A percentile compares a stretch with the other conserved stretches of the same genome.
Conservation (phyloP, 2,797 vertebrate genomes). For the Natrix natrix region DNA sequence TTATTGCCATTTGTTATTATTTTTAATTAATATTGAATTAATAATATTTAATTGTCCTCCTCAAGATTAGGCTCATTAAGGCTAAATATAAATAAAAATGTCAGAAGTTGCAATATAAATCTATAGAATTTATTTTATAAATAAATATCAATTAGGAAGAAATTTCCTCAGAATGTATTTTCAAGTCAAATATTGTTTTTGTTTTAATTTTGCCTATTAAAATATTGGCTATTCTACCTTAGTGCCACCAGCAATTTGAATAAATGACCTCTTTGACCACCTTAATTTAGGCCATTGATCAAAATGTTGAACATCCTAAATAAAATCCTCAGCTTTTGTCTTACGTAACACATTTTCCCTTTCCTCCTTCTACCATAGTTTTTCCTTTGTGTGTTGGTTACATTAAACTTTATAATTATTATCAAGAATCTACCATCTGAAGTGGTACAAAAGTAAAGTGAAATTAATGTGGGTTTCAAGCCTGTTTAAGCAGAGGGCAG, state of each 20-base stretch:
- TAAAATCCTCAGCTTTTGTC: neutral
- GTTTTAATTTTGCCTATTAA: neutral
- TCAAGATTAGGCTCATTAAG: conserved; percentile 7
- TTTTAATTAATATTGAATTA: conserved; percentile 45
- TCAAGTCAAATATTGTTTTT: neutral
- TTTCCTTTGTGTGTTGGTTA: neutral
- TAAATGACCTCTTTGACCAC: neutral
- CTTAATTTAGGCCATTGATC: neutral
- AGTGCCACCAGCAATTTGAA: neutral
- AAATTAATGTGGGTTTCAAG: neutral
- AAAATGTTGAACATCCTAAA: neutral
- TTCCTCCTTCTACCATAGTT: neutral
- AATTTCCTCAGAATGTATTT: neutral
- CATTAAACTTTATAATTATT: neutral
- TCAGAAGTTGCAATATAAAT: neutral
- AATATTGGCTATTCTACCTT: neutral
- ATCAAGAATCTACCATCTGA: neutral
- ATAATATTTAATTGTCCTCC: conserved; percentile 17
- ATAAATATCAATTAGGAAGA: neutral
- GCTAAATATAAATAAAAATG: conserved; percentile 20
- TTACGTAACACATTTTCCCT: neutral
- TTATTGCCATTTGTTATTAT: conserved; percentile 36
- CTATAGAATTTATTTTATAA: neutral
- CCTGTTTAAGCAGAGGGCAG: neutral
- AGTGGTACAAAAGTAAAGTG: neutral